Evolutionary conservation across 2,113 vertebrate genomes (phyloP).

Genomic region (Physeter macrocephalus): DNA sequence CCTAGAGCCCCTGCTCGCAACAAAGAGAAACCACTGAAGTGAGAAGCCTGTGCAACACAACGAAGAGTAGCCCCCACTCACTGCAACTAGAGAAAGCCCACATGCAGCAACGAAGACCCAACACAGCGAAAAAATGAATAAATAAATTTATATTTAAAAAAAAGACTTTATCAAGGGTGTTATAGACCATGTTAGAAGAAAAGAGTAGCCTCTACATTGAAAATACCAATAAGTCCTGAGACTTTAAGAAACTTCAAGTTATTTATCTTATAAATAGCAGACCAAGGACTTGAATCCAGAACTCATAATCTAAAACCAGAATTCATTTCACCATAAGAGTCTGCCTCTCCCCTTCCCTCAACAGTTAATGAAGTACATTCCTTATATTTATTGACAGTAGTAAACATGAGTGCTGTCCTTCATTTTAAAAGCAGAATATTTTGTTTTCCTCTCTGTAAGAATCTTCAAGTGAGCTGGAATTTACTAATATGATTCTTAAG

Average conservation of each 20-base stretch:
- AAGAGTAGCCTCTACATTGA: background rate
- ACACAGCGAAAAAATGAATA: too few species aligned
- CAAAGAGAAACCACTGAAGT: too few species aligned
- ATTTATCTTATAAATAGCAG: background rate
- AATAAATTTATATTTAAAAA: too few species aligned
- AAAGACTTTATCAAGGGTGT: background rate
- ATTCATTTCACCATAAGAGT: background rate
- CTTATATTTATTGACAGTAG: background rate
- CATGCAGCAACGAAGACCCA: too few species aligned
- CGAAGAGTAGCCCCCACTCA: too few species aligned
- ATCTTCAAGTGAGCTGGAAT: background rate
- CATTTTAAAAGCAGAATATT: background rate
- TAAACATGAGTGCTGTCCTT: background rate
- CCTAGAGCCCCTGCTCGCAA: too few species aligned
- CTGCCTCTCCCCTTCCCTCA: background rate
- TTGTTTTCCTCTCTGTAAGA: background rate
- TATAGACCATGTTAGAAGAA: background rate
- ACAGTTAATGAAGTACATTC: background rate
- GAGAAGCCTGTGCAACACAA: too few species aligned
- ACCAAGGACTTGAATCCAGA: background rate
- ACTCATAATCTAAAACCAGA: background rate
- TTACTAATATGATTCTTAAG: too few species aligned
- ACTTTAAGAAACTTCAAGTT: background rate
- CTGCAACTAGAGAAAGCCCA: too few species aligned
- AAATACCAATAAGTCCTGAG: background rate